Evolutionary conservation across 2,797 vertebrate species (phyloP), one percentile per base, ranked within the genome.

Genomic region (Paratrypauchen microcephalus): DNA sequence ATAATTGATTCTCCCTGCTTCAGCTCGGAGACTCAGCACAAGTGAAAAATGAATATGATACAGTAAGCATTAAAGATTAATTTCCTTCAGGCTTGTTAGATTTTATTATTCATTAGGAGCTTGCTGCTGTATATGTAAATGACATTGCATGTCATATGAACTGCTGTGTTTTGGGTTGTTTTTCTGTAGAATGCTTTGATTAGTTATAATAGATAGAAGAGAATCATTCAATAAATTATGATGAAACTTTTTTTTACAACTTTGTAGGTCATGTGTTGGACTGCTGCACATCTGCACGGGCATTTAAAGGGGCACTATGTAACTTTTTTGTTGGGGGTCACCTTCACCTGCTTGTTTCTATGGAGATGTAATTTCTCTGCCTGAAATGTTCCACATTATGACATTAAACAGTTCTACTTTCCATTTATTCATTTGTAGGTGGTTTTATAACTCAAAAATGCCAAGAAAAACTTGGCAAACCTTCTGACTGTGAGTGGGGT

Each of bases 1-100:
- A 18, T 69, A 77, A 71, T 30, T 54, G 48, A 64, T 69, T 78
- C 69, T 55, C 57, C 74, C 74, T 63, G 69, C 75, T 62, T 21
- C 9, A 66, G 47, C 54, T 67, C 23, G 24, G 39, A 72, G 66
- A 70, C 64, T 68, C 77, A 73, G 76, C 75, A 73, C 82, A 87
- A 81, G 66, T 32, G 63, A 56, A 70, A 70, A 72, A 76, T 85
- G 75, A 86, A 89, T 85, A 84, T 82, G 80, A 84, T 78, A 86
- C 85, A 83, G 82, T 86, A 79, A 76, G 89, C 68, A 88, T 88
- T 84, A 89, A 86, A 86, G 80, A 86, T 88, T 86, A 11, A 89
- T 83, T 80, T 81, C 80, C 88, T 88, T 71, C 3, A 74, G 83
- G 88, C 81, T 79, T 77, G 81, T 69, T 79, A 67, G 79, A 74